Conservation (phyloP, 2,797 vertebrate species). For the Cossypha niveicapilla region DNA sequence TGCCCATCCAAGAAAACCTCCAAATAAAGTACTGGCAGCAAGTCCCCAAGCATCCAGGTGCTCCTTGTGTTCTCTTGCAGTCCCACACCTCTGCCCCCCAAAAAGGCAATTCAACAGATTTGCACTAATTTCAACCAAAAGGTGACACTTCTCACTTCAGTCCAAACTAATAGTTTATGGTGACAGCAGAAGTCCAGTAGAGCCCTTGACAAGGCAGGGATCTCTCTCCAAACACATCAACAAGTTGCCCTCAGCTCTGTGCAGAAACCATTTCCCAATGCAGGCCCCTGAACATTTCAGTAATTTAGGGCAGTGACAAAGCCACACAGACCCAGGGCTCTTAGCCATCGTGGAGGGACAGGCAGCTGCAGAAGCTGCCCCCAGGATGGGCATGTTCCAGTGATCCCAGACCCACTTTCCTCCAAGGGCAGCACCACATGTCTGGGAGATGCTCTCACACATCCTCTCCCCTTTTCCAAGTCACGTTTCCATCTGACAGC, state of each 20-base stretch:
- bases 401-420: not conserved
- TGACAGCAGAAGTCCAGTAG: not conserved
- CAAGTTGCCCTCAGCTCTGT: not conserved
- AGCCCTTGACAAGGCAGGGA: not conserved
- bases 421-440: not conserved
- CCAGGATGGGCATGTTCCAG: not conserved
- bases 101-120: not conserved
- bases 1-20: not conserved
- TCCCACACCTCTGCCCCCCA: not conserved
- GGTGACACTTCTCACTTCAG: not conserved
- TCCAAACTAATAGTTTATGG: not conserved
- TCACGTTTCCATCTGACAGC: not conserved
- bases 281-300: fast-evolving
- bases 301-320: not conserved
- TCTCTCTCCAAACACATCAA: not conserved
- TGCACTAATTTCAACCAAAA: not conserved
- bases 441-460: not conserved
- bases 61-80: fast-evolving
- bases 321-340: not conserved
- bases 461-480: not conserved
- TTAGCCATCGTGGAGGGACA: fast-evolving
- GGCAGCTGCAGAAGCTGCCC: not conserved
- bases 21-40: not conserved
- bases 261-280: not conserved
- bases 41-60: not conserved